Percentiles rank a stretch among this genome's conserved stretches.
Evolutionary conservation across 1,140 invertebrate species (phyloP).

Genomic region (Sesamia nonagrioides): DNA sequence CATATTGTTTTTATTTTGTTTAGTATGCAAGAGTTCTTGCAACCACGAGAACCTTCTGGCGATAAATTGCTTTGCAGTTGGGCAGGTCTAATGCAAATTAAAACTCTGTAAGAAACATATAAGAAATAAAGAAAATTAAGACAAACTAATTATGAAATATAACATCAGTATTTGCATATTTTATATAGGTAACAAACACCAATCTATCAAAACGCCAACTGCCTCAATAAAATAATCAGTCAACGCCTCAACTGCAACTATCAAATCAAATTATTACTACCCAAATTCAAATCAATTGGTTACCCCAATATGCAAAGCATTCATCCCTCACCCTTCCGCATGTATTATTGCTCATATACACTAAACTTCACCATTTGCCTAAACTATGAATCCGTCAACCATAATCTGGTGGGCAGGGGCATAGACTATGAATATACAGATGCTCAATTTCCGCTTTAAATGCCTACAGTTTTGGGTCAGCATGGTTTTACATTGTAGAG

Average conservation of each 20-base stretch:
- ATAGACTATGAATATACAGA: not conserved
- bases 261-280: constrained; percentile 25
- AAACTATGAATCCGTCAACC: constrained; percentile 74
- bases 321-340: constrained; percentile 36
- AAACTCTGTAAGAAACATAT: no score
- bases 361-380: constrained; percentile 73
- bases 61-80: no score
- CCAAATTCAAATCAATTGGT: constrained; percentile 34
- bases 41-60: no score
- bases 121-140: no score
- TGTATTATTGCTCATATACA: constrained; percentile 56
- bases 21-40: no score
- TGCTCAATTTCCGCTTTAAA: not conserved
- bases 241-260: not conserved
- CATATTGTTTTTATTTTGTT: no score
- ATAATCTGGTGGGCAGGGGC: constrained; percentile 51
- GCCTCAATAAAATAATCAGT: not conserved
- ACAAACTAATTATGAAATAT: no score
- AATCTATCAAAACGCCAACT: not conserved
- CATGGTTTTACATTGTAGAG: no score
- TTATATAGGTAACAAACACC: not conserved
- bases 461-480: not conserved
- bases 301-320: constrained; percentile 39
- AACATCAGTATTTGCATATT: no score
- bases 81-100: no score